A percentile compares a stretch with the other conserved stretches of the same genome.
Conservation (phyloP, 2,113 vertebrate species). For the Saguinus imperator region DNA sequence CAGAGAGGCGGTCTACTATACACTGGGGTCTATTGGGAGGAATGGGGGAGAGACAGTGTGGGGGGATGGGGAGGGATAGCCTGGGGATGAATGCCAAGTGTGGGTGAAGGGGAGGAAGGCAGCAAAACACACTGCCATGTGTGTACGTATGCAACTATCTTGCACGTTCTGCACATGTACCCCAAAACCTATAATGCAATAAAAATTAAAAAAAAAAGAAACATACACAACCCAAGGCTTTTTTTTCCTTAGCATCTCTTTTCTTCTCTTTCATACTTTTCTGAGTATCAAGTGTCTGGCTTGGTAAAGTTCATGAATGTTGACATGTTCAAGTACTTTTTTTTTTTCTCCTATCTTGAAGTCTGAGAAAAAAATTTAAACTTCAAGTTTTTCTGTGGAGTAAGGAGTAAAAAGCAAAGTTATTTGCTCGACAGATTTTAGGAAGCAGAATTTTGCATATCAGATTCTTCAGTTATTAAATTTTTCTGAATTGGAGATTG, state of each 20-base stretch:
- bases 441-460: not conserved
- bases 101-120: too few species aligned
- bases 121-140: too few species aligned
- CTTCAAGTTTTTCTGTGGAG: not conserved
- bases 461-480: not conserved
- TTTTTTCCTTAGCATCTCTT: not conserved
- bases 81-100: too few species aligned
- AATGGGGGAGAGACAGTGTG: too few species aligned
- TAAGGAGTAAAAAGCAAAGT: not conserved
- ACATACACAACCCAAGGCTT: rapidly evolving
- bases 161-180: too few species aligned
- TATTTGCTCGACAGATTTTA: not conserved
- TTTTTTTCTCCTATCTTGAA: not conserved
- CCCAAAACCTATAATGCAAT: too few species aligned
- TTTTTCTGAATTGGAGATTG: not conserved
- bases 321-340: not conserved
- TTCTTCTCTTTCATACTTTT: not conserved
- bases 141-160: too few species aligned
- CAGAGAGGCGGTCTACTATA: too few species aligned
- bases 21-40: too few species aligned
- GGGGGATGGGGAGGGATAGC: too few species aligned
- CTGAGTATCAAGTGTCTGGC: not conserved
- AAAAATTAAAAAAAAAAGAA: too few species aligned
- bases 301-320: not conserved
- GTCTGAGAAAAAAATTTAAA: not conserved